phyloP scores from a whole-genome alignment of 53 echinoderm and acorn worm species.

The Pentamera pediparva region DNA sequence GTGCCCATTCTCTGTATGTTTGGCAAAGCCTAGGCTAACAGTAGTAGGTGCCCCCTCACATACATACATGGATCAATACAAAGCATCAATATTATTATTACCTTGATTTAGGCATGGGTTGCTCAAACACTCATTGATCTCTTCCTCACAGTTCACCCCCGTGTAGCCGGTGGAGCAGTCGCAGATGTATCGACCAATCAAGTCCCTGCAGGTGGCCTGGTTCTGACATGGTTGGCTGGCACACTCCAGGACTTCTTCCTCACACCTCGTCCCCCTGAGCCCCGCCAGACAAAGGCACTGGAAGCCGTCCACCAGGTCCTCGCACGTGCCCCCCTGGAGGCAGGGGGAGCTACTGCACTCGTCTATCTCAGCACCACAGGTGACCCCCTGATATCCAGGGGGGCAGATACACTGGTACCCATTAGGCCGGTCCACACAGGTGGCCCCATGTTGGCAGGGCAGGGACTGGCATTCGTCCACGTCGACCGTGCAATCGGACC shows the following conservation, averaged over 20 bases:
- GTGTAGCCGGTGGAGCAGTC: conserved; percentile 52
- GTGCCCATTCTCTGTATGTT: no score
- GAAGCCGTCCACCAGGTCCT: conserved; percentile 58
- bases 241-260: conserved; percentile 59
- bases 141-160: conserved; percentile 67
- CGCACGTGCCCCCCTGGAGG: conserved; percentile 53
- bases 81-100: not conserved
- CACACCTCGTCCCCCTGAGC: conserved; percentile 48
- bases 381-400: conserved; percentile 55
- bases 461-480: conserved; percentile 70
- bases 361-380: conserved; percentile 66
- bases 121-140: conserved; percentile 72
- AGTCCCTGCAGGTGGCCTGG: conserved; percentile 48
- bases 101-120: conserved; percentile 80
- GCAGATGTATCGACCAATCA: conserved; percentile 59
- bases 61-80: not conserved
- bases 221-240: conserved; percentile 65
- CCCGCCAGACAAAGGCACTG: conserved; percentile 60
- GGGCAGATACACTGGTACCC: conserved; percentile 63
- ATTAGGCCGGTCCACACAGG: conserved; percentile 54
- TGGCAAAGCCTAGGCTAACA: no score
- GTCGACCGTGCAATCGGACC: conserved; percentile 57
- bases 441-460: conserved; percentile 69
- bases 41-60: no score
- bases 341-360: conserved; percentile 86